phyloP scores from a whole-genome alignment of 2,113 vertebrate genomes.

The Pomatorhinus ruficollis region DNA sequence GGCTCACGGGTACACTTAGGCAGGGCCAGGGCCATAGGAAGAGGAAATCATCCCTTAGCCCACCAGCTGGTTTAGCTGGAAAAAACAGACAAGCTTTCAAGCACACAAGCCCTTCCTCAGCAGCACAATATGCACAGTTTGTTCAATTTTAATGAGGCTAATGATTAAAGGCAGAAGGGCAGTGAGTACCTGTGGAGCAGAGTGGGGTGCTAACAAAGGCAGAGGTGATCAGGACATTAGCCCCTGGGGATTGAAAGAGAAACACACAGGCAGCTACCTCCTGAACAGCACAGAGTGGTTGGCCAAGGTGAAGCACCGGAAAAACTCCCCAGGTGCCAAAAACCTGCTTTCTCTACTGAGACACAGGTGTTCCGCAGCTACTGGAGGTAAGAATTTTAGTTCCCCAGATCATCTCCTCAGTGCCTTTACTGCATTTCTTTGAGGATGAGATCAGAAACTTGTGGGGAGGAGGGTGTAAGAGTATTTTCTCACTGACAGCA shows the following conservation, averaged over 20 bases:
- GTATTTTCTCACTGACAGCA: background rate
- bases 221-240: background rate
- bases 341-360: background rate
- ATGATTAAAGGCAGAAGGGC: background rate
- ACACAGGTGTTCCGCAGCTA: background rate
- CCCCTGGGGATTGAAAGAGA: background rate
- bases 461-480: background rate
- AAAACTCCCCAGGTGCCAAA: background rate
- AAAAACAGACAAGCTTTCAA: background rate
- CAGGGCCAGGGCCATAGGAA: background rate
- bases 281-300: background rate
- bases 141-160: background rate
- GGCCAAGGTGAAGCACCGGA: background rate
- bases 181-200: background rate
- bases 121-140: background rate
- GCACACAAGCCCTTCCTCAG: background rate
- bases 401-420: background rate
- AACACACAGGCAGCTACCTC: background rate
- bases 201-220: background rate
- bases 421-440: background rate
- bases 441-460: background rate
- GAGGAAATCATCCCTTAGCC: background rate
- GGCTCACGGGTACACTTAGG: rapidly evolving
- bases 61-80: background rate
- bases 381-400: background rate